These are phyloP conservation scores for Sympetrum striolatum DNA, from an alignment of 2,888 invertebrate genomes.

Conservation along the genomic window DNA sequence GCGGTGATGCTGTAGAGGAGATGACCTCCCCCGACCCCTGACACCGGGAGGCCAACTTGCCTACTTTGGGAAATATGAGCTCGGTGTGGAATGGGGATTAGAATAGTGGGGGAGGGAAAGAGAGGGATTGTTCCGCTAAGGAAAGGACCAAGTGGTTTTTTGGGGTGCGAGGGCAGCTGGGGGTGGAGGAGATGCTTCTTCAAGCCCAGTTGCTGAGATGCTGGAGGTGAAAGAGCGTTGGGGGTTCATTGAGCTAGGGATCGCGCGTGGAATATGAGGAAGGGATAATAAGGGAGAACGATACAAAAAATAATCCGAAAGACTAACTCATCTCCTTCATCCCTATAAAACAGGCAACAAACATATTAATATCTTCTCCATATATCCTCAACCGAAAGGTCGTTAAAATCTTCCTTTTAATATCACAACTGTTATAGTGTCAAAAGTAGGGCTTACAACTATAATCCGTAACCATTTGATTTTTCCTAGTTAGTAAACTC, in stretches of 20 bases:
- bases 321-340: not conserved
- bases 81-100: not conserved
- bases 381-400: not conserved
- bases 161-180: not conserved
- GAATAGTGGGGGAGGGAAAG: not conserved
- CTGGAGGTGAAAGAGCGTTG: not conserved
- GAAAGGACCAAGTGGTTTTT: not conserved
- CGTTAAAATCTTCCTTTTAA: not conserved
- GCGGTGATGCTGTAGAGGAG: not conserved
- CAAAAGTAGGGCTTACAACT: not conserved
- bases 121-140: not conserved
- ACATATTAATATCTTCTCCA: not conserved
- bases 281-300: not conserved
- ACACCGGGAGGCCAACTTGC: not conserved
- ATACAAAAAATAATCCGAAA: not conserved
- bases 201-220: not conserved
- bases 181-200: not conserved
- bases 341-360: not conserved
- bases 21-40: not conserved
- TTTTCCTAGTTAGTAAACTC: not conserved
- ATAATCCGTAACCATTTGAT: not conserved
- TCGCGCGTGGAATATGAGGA: not conserved
- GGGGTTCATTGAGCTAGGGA: not conserved
- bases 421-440: not conserved
- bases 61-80: not conserved